A percentile compares a stretch with the other conserved stretches of the same genome.
Conservation (phyloP, 2,888 invertebrate species). For the Drosophila picticornis region DNA sequence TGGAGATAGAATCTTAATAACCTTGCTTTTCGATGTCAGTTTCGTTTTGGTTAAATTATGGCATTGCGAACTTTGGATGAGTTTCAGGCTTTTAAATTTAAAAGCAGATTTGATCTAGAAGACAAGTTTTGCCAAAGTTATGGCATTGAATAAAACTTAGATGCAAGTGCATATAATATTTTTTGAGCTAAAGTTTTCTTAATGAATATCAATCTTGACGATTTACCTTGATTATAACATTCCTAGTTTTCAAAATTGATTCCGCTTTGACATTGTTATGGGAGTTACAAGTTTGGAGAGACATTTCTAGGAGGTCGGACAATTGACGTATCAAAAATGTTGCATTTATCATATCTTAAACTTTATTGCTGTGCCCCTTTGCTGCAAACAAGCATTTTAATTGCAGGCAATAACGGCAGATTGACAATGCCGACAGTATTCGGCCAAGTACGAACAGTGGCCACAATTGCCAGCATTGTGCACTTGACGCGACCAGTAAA, state of each 20-base stretch:
- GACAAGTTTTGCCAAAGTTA: not conserved
- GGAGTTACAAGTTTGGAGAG: not conserved
- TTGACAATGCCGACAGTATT: slow-evolving; percentile 31
- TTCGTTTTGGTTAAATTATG: not conserved
- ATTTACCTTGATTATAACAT: not conserved
- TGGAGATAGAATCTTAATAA: not conserved
- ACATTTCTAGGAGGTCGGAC: not conserved
- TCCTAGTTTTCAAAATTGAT: not conserved
- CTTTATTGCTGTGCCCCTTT: slow-evolving; percentile 2
- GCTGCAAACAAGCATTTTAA: slow-evolving; percentile 30
- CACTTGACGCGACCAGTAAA: slow-evolving; percentile 40
- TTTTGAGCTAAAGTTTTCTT: not conserved
- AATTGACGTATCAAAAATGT: not conserved
- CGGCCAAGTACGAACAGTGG: slow-evolving; percentile 7
- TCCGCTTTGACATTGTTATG: not conserved
- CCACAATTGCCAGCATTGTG: slow-evolving; percentile 27
- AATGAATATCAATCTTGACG: not conserved
- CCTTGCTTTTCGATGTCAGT: not conserved
- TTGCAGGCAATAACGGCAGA: slow-evolving; percentile 41
- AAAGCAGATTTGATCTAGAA: not conserved
- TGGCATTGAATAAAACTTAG: not conserved
- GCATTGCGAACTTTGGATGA: not conserved
- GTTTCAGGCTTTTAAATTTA: not conserved
- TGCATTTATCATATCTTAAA: not conserved
- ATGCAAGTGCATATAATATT: not conserved